These are phyloP conservation scores for Indri indri DNA, from an alignment of 2,113 vertebrate genomes.

Conservation along the genomic window DNA sequence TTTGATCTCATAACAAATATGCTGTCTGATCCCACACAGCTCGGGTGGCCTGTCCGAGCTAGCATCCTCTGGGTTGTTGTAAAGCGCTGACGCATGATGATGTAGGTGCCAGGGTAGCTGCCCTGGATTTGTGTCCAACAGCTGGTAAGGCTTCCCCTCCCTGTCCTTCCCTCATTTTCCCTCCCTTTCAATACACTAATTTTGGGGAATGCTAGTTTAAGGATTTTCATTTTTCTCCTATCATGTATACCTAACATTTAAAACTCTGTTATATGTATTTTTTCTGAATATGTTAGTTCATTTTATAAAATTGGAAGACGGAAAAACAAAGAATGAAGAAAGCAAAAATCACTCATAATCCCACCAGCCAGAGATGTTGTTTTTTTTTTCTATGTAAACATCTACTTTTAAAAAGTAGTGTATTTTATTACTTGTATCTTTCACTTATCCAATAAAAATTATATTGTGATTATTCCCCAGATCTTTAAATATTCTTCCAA, in stretches of 20 bases:
- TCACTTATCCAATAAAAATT: not conserved
- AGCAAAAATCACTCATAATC: not conserved
- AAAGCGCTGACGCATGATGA: rapidly evolving
- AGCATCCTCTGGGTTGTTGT: rapidly evolving
- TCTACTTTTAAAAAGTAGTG: not conserved
- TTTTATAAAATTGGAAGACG: slow-evolving; percentile 11
- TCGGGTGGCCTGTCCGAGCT: not conserved
- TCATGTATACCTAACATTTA: not conserved
- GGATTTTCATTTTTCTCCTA: slow-evolving; percentile 13
- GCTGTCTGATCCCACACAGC: rapidly evolving
- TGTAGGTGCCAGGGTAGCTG: rapidly evolving
- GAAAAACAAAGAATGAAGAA: not conserved
- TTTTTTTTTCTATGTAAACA: not conserved
- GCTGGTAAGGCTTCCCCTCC: not conserved
- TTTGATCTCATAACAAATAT: rapidly evolving
- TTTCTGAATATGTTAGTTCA: not conserved
- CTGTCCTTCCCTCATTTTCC: not conserved
- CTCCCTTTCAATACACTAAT: not conserved
- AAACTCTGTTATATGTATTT: not conserved
- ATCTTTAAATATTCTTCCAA: not conserved
- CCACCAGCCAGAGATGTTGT: not conserved
- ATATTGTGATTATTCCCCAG: not conserved
- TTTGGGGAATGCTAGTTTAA: not conserved
- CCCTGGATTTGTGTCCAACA: rapidly evolving
- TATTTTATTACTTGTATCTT: not conserved